Percentiles rank a stretch among this genome's conserved stretches.
phyloP scores from a whole-genome alignment of 2,113 vertebrate species.

The Climacteris rufus region DNA sequence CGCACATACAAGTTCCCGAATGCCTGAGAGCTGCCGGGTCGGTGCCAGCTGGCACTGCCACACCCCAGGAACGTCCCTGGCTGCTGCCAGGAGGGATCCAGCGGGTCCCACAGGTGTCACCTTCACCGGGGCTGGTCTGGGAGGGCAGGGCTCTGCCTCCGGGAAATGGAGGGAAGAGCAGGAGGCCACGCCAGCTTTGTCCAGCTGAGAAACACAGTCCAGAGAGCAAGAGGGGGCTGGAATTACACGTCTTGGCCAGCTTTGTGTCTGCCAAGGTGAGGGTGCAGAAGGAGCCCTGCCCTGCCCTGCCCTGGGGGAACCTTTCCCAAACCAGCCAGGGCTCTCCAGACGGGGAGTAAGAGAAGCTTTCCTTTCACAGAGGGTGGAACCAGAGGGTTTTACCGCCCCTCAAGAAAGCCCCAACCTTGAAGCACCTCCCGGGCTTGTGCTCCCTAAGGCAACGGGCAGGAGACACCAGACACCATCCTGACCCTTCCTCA shows the following conservation, averaged over 20 bases:
- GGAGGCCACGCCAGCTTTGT: neutral
- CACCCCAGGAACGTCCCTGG: neutral
- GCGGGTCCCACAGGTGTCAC: fast-evolving
- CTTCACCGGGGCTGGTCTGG: fast-evolving
- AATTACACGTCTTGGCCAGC: fast-evolving
- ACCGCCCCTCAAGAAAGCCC: neutral
- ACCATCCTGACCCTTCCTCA: neutral
- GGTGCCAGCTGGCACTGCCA: neutral
- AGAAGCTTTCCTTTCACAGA: neutral
- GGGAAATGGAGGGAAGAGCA: neutral
- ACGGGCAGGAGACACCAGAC: neutral
- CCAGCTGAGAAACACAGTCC: neutral
- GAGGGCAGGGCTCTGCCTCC: neutral
- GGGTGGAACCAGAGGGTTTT: neutral
- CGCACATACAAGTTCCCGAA: neutral
- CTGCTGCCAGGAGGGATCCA: neutral
- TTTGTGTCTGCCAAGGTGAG: neutral
- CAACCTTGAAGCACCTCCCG: neutral
- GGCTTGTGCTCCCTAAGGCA: neutral
- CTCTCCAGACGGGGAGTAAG: fast-evolving
- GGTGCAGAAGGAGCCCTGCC: neutral
- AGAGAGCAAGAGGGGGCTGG: neutral
- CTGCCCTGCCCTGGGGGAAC: neutral
- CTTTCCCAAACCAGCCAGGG: neutral
- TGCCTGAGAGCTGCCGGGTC: fast-evolving